Evolutionary conservation across 1,140 invertebrate genomes (phyloP), one percentile per base, ranked within the genome.

Genomic region (Lepidurus apus): DNA sequence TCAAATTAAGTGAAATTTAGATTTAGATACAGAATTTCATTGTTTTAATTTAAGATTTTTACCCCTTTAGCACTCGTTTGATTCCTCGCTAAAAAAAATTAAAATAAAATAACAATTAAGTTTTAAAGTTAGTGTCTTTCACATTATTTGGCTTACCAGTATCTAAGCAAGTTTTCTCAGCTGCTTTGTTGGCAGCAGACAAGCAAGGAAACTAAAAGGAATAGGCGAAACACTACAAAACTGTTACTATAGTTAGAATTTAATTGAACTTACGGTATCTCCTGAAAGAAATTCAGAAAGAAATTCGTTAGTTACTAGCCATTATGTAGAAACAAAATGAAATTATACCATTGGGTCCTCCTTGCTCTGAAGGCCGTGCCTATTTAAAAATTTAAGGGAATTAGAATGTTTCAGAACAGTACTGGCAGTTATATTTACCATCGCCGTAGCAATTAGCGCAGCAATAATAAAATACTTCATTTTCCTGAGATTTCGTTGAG

Each of bases 181-280:
- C 53, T n/a, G 53, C 53, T 65, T 65, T 65, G 13, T 65, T 65
- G 17, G 53, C 53, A 21, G 53, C 53, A 65, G 53, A 65, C n/a
- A 65, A n/a, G 21, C 53, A 65, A 21, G 53, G 53, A 65, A 65
- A 65, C 53, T 65, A n/a, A 34, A 34, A 34, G 34, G 34, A 34
- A 34, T 34, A 34, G 34, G 0, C 0, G 1, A 34, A 65, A 65
- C 13, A 47, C 17, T 65, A 65, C 17, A 11, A 2, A 7, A 9
- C 10, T 13, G 2, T 65, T 21, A 65, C 0, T 21, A n/a, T 21
- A 21, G 17, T 17, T 65, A 7, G 0, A 65, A 7, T 65, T 65
- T 65, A 65, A 65, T 1, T 65, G 13, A 65, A 65, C 53, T 65
- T 65, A 65, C 53, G 13, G 21, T 5, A 21, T 65, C 53, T 21